A percentile compares a stretch with the other conserved stretches of the same genome.
Conservation (phyloP, 2,797 vertebrate genomes). For the Myotis vivesi region DNA sequence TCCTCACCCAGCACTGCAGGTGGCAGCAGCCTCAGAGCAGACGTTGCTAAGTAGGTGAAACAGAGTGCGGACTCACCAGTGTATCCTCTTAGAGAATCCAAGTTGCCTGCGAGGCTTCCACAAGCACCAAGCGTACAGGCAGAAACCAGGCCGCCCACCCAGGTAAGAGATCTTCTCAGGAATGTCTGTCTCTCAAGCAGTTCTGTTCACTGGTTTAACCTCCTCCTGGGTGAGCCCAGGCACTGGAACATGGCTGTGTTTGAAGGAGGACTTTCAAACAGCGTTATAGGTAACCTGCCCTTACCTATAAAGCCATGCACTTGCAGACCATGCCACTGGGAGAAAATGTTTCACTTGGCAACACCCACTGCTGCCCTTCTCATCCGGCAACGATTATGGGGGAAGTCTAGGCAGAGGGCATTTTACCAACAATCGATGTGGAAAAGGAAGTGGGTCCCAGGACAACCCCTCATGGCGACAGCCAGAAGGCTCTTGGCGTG, state of each 20-base stretch:
- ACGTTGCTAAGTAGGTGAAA: background rate
- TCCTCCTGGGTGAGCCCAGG: too few species aligned
- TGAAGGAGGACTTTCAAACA: too few species aligned
- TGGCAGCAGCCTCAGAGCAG: background rate
- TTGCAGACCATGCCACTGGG: too few species aligned
- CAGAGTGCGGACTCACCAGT: background rate
- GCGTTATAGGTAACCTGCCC: too few species aligned
- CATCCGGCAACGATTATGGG: accelerated
- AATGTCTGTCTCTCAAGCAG: too few species aligned
- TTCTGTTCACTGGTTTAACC: too few species aligned
- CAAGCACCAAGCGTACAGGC: too few species aligned
- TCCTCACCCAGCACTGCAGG: background rate
- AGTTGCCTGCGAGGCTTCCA: background rate
- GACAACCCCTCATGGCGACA: accelerated
- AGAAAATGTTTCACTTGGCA: too few species aligned
- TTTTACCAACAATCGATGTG: background rate
- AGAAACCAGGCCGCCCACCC: too few species aligned
- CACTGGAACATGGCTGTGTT: too few species aligned
- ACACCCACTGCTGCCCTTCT: background rate
- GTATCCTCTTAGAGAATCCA: background rate
- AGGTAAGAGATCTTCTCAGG: too few species aligned
- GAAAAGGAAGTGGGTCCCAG: background rate
- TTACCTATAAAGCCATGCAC: too few species aligned
- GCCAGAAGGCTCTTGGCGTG: accelerated
- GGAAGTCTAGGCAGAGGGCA: background rate